phyloP scores from a whole-genome alignment of 2,888 invertebrate species.

The Teleiodes luculella region DNA sequence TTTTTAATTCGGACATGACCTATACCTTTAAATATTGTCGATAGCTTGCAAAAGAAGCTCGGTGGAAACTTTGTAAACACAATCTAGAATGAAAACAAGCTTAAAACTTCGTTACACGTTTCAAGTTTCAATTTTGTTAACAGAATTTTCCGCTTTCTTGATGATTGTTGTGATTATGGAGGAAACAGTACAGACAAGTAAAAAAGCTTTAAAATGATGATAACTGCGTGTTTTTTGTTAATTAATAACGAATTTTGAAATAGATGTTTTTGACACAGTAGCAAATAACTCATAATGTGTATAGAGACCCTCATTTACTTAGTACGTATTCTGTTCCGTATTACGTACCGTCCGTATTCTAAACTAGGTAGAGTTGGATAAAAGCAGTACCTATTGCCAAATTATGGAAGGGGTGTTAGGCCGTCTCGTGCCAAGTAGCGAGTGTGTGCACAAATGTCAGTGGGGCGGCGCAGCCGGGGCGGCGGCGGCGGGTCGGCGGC shows the following conservation, averaged over 20 bases:
- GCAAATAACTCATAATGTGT: too few relatives aligned
- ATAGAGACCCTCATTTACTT: too few relatives aligned
- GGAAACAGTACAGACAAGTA: background rate
- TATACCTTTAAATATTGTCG: too few relatives aligned
- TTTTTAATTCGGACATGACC: too few relatives aligned
- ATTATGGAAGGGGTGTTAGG: too few relatives aligned
- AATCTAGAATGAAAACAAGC: background rate
- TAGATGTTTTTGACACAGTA: too few relatives aligned
- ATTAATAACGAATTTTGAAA: too few relatives aligned
- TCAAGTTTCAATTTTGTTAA: background rate
- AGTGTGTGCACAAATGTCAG: conserved; percentile 19
- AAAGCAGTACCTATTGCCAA: too few relatives aligned
- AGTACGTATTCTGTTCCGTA: too few relatives aligned
- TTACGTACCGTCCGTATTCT: too few relatives aligned
- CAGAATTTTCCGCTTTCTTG: background rate
- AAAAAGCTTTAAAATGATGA: background rate
- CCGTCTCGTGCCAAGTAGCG: background rate
- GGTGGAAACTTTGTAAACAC: background rate
- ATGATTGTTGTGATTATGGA: background rate
- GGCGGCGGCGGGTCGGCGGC: background rate
- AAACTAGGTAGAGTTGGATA: too few relatives aligned
- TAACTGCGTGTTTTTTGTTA: too few relatives aligned
- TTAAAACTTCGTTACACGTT: background rate
- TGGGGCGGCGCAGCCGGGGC: background rate
- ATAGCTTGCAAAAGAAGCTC: background rate